Base-by-base conservation (phyloP, 2,888 invertebrate species). In the Chrysotoxum bicinctum region DNA sequence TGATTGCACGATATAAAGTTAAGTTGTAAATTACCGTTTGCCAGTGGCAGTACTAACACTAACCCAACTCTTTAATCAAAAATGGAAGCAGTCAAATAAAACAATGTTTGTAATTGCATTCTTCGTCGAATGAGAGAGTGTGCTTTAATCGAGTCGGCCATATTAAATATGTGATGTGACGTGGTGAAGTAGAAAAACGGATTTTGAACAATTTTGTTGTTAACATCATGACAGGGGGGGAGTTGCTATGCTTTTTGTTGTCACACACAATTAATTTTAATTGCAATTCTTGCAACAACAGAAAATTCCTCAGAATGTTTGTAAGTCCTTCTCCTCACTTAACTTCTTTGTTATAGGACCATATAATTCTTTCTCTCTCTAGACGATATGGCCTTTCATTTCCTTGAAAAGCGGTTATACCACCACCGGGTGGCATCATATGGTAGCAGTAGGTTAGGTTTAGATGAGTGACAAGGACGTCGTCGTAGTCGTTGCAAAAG, bases 191-290 rank as follows among this genome's bases (percentile, higher is more conserved):
- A 82, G 75, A 70, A 76, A 64, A 76, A 32, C 52, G 76, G 58
- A 81, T 76, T 76, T 76, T 66, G 54, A 56, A 43, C 66, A 76
- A 70, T 81, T 75, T 60, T 56, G 50, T 69, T 70, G 70, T 81
- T 50, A 81, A 76, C 75, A 81, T 72, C 75, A 81, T 72, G 72
- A 72, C 56, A 76, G 16, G 30, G 19, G 23, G 54, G 26, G n/a
- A 43, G 43, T 7, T 23, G 72, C 64, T 48, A 56, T 77, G 54
- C 77, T 77, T 82, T 82, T 73, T 77, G 72, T 87, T 87, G 82
- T 86, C 87, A 87, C 88, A 87, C 87, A 87, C 88, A 87, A 88
- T 88, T 88, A 87, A 87, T 73, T 87, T 88, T 88, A 88, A 88
- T 88, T 88, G 87, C 87, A 84, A 81, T 73, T 87, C 74, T 74